Evolutionary conservation across 2,888 invertebrate genomes (phyloP), one percentile per base, ranked within the genome.

Genomic region (Tenthredo notha): DNA sequence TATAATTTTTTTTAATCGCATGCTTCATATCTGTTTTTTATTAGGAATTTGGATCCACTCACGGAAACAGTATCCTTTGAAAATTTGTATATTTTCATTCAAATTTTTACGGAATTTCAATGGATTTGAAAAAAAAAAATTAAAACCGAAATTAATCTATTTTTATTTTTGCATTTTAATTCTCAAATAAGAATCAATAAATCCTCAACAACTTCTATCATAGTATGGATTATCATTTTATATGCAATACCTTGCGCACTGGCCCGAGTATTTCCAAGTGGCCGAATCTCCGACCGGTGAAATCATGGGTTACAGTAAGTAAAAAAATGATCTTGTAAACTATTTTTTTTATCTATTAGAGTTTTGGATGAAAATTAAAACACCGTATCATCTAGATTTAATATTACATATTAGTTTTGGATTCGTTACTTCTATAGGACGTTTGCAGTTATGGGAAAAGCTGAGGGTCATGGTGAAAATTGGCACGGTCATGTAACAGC

Each of bases 401-500:
- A 58, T 80, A 80, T 21, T 40, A 54, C 54, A 54, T 54, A 61
- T 80, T 37, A 80, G 80, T 61, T 21, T 43, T 54, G 84, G n/a
- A 47, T 25, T 83, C 33, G 7, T 77, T 75, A 75, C 12, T 84
- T 80, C 80, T 80, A 40, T 80, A 80, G 58, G 65, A 6, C 61
- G 50, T 89, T 94, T 95, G 87, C 92, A 99, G 99, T 99, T 84
- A 99, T 99, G 99, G 99, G 99, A 58, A 99, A 99, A 94, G 98
- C 99, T 0, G 99, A 99, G 94, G 99, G 99, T 0, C 96, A 96
- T 88, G 97, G 97, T 82, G 98, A 99, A 89, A 97, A 98, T 92
- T 99, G 99, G 99, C 99, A 99, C 94, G 99, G 99, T 0, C 99
- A 99, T 94, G 99, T 99, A 12, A 99, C 99, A 70, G 99, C 99